Evolutionary conservation across 2,888 invertebrate genomes (phyloP).

Genomic region (Polylopha cassiicola): DNA sequence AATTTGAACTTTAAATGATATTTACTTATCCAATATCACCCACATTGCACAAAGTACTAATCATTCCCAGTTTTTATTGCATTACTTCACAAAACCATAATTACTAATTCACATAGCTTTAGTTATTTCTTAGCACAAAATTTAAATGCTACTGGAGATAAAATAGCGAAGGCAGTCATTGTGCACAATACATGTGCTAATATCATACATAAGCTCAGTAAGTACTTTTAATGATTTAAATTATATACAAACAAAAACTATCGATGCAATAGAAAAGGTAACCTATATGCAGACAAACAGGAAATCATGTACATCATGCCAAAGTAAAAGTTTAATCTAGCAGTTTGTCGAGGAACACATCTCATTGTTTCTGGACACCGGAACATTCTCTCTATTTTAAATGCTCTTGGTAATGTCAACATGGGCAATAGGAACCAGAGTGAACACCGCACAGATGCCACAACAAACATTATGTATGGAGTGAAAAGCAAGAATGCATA

Average conservation of each 20-base stretch:
- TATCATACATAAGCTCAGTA: conserved; percentile 28
- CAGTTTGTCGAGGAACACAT: conserved; percentile 91
- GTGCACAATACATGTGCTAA: conserved; percentile 11
- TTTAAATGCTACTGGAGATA: not conserved
- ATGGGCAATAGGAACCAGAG: conserved; percentile 93
- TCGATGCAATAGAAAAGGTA: conserved; percentile 76
- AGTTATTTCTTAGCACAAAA: too few species aligned
- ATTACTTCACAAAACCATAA: too few species aligned
- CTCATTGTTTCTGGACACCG: conserved; percentile 86
- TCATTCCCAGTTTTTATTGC: too few species aligned
- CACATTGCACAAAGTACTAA: too few species aligned
- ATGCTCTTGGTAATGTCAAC: conserved; percentile 91
- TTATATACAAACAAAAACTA: conserved; percentile 23
- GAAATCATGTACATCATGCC: conserved; percentile 93
- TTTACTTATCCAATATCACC: too few species aligned
- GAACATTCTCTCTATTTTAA: conserved; percentile 93
- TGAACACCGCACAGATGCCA: conserved; percentile 89
- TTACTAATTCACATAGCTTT: too few species aligned
- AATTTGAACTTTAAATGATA: too few species aligned
- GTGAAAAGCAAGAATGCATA: conserved; percentile 93
- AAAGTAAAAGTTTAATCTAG: conserved; percentile 92
- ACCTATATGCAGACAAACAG: conserved; percentile 81
- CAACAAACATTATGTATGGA: conserved; percentile 93
- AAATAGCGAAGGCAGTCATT: conserved; percentile 23
- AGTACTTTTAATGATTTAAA: conserved; percentile 28